phyloP scores from a whole-genome alignment of 2,888 invertebrate species.

The Lysandra bellargus region DNA sequence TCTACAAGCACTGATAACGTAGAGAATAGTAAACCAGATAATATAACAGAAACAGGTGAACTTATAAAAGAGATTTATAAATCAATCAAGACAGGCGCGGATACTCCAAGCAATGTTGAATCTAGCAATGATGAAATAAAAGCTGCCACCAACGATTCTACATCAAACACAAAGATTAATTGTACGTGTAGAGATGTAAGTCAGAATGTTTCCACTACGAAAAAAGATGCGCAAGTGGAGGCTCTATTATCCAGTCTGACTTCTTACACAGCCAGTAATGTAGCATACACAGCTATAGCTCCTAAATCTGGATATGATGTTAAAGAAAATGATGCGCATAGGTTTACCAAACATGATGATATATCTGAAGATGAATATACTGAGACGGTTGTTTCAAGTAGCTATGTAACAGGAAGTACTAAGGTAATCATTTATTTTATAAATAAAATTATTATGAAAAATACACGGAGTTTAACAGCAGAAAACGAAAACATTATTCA shows the following conservation, averaged over 20 bases:
- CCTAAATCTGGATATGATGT: background rate
- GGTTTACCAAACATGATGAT: background rate
- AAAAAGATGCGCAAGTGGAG: conserved; percentile 20
- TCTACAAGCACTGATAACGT: conserved; percentile 58
- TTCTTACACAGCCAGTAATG: conserved; percentile 7
- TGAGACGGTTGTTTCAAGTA: background rate
- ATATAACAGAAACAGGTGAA: conserved; percentile 58
- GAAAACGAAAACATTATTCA: background rate
- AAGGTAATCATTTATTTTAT: background rate
- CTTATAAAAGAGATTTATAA: conserved; percentile 72
- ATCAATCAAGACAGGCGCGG: conserved; percentile 58
- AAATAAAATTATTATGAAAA: background rate
- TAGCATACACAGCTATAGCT: conserved; percentile 1
- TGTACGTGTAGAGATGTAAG: background rate
- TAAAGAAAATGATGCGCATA: background rate
- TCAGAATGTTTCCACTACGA: conserved; percentile 16
- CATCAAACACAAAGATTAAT: background rate
- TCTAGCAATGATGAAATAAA: conserved; percentile 48
- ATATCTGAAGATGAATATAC: conserved; percentile 14
- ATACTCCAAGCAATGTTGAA: conserved; percentile 51
- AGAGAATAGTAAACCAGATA: conserved; percentile 42
- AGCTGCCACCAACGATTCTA: conserved; percentile 37
- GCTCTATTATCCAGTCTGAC: conserved; percentile 20
- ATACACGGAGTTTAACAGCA: background rate
- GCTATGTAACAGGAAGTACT: background rate